Percentiles rank a stretch among this genome's conserved stretches.
Conservation (phyloP, 1,140 invertebrate species). For the Pantala flavescens region DNA sequence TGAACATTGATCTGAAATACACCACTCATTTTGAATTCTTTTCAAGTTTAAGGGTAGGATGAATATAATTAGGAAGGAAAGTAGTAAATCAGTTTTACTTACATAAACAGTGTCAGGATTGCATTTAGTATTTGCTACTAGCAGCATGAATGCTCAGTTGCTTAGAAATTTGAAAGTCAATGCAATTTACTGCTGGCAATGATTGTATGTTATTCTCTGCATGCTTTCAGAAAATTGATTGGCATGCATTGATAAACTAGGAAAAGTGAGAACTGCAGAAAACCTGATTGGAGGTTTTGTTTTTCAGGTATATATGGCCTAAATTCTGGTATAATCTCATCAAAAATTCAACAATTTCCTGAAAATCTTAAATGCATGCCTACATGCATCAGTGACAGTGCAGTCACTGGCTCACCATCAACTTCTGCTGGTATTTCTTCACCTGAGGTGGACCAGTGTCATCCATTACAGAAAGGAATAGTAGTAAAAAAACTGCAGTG, state of each 20-base stretch:
- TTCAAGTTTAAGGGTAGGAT: too few species aligned
- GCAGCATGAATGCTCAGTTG: too few species aligned
- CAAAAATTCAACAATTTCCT: background rate
- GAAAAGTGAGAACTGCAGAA: background rate
- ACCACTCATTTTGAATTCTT: too few species aligned
- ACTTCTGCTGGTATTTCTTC: background rate
- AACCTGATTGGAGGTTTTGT: constrained; percentile 5
- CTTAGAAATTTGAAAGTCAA: too few species aligned
- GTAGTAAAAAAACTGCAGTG: background rate
- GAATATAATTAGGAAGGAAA: too few species aligned
- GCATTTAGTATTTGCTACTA: too few species aligned
- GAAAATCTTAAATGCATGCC: constrained; percentile 2
- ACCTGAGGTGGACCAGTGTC: background rate
- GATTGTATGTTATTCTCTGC: background rate
- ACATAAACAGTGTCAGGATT: too few species aligned
- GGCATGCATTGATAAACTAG: background rate
- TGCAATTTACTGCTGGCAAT: too few species aligned
- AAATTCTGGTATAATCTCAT: background rate
- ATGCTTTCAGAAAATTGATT: background rate
- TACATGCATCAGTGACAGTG: background rate
- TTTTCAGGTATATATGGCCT: background rate
- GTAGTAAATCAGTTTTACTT: too few species aligned
- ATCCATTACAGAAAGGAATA: background rate
- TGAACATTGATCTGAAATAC: too few species aligned
- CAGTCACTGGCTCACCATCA: background rate